Base-by-base conservation (phyloP, 2,888 invertebrate species). In the Nomada ferruginata region DNA sequence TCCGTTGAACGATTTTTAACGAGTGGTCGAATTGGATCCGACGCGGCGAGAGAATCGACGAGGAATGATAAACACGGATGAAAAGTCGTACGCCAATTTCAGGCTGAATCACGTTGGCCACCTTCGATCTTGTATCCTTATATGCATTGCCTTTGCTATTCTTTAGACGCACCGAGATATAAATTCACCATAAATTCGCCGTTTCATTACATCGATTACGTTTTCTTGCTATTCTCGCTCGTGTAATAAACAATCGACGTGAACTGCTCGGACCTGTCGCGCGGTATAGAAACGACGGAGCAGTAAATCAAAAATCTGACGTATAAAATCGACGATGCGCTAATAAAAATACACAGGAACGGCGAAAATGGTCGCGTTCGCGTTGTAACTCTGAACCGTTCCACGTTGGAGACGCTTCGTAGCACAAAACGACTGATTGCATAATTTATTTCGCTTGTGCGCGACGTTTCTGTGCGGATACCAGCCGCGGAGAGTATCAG, bases 371-470 rank as follows among this genome's bases (percentile, higher is more conserved):
- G 2, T 15, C 47, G 29, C 15, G 70, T 2, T n/a, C 29, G 10
- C 47, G 65, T 47, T 15, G 47, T 64, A 66, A 77, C 69, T 74
- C 77, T 61, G 71, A 68, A 72, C 55, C 73, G 60, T 50, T 47
- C 53, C 63, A 13, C n/a, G 15, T 72, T 55, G 26, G 13, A 10
- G 5, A 57, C 71, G 81, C 77, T 76, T 80, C 80, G 79, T 82
- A 85, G 83, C 83, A 85, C 74, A 80, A 90, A 84, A 81, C 82
- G 80, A 86, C 84, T 80, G 84, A 87, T 82, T 89, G 86, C 85
- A 89, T 91, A 89, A 91, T 89, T 91, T 90, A 90, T 89, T 87
- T 89, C 85, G 87, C 88, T 89, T 88, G 83, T 88, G 83, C 87
- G 83, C 85, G 10, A n/a, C 84, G 83, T 79, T 52, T 77, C 61